Evolutionary conservation across 92 coral and sea anemone species (phyloP).

Genomic region (Zoanthus gigantus): DNA sequence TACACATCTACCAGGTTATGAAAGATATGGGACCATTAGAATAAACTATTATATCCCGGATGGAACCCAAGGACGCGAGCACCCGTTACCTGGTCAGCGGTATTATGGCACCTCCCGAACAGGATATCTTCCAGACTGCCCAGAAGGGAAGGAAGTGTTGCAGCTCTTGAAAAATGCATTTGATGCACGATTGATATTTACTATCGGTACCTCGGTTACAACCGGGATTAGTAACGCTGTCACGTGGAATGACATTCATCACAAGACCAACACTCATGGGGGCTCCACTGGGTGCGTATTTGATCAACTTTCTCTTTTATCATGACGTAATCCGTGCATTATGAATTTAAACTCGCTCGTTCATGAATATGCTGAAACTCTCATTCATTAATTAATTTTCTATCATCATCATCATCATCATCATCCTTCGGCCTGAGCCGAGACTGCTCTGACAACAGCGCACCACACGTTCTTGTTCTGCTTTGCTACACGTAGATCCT

Average conservation of each 20-base stretch:
- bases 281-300: background rate
- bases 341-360: too few species aligned
- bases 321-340: too few species aligned
- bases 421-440: too few species aligned
- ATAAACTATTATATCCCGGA: constrained; percentile 12
- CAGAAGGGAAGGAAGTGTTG: background rate
- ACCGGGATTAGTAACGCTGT: background rate
- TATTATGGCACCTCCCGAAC: constrained; percentile 61
- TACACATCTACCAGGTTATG: background rate
- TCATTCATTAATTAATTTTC: too few species aligned
- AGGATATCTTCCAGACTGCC: constrained; percentile 71
- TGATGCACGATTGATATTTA: constrained; percentile 40
- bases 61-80: background rate
- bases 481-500: too few species aligned
- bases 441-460: too few species aligned
- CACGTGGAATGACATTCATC: background rate
- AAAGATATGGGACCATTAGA: constrained; percentile 37
- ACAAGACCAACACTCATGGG: background rate
- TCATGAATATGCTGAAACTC: too few species aligned
- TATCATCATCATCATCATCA: too few species aligned
- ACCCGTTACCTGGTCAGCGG: constrained; percentile 76
- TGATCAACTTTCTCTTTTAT: too few species aligned
- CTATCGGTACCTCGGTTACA: background rate
- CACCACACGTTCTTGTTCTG: too few species aligned
- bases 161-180: constrained; percentile 73